phyloP scores from a whole-genome alignment of 2,797 vertebrate genomes.

The Phataginus tricuspis region DNA sequence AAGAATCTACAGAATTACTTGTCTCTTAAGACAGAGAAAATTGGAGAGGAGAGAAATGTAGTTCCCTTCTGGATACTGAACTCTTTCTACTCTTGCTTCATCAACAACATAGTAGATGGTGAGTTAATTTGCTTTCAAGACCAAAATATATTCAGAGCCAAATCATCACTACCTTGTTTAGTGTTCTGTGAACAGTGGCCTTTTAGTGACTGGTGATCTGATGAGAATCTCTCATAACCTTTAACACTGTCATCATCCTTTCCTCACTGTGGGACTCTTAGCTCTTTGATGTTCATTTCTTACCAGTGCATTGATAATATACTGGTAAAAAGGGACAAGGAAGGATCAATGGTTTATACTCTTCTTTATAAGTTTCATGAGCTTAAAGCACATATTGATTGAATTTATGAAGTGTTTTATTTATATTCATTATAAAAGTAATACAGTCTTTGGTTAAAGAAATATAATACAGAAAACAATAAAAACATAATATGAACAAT shows the following conservation, averaged over 20 bases:
- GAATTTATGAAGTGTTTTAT: conserved; percentile 38
- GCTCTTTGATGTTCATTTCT: conserved; percentile 40
- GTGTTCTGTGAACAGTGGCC: background rate
- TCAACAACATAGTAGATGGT: background rate
- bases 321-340: background rate
- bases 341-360: background rate
- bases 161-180: background rate
- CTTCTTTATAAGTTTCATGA: conserved; percentile 14
- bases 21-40: conserved; percentile 7
- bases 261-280: background rate
- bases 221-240: conserved; percentile 23
- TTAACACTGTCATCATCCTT: background rate
- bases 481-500: conserved; percentile 19
- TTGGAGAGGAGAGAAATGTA: background rate
- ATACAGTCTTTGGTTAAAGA: background rate
- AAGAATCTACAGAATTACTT: conserved; percentile 16
- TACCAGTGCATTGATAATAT: background rate
- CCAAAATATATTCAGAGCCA: conserved; percentile 33
- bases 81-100: conserved; percentile 27
- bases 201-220: background rate
- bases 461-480: background rate
- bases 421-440: conserved; percentile 58
- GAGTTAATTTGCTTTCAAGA: conserved; percentile 48
- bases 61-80: background rate
- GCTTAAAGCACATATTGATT: conserved; percentile 16